Evolutionary conservation across 2,113 vertebrate genomes (phyloP).

Genomic region (Cavia porcellus): DNA sequence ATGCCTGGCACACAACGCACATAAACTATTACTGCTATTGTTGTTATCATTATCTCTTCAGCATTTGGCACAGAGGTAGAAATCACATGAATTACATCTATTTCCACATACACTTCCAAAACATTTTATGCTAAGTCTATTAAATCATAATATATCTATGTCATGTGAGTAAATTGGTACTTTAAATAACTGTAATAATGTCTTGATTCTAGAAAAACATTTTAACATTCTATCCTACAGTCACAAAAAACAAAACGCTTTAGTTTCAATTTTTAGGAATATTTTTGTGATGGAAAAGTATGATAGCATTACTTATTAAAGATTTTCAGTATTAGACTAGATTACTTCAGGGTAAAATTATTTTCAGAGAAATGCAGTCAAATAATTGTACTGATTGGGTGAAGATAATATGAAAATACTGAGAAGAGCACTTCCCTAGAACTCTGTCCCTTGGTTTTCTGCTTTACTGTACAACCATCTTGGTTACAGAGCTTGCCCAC

Average conservation of each 20-base stretch:
- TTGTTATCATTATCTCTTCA: not conserved
- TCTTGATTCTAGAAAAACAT: not conserved
- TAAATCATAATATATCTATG: not conserved
- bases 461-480: not conserved
- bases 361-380: not conserved
- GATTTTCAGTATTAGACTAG: constrained; percentile 23
- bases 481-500: not conserved
- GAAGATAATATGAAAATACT: not conserved
- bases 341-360: not conserved
- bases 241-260: not conserved
- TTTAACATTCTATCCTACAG: not conserved
- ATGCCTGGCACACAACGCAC: not conserved
- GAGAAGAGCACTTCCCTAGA: not conserved
- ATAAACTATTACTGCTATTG: not conserved
- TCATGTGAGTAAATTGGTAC: not conserved
- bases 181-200: constrained; percentile 26
- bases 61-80: not conserved
- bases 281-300: constrained; percentile 25
- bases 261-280: not conserved
- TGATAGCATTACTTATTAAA: not conserved
- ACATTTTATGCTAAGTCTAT: constrained; percentile 12
- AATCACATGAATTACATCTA: not conserved
- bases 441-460: not conserved
- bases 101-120: not conserved
- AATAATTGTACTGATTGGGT: not conserved